Conservation (phyloP, 1,140 invertebrate species). For the Anastatus disparis region DNA sequence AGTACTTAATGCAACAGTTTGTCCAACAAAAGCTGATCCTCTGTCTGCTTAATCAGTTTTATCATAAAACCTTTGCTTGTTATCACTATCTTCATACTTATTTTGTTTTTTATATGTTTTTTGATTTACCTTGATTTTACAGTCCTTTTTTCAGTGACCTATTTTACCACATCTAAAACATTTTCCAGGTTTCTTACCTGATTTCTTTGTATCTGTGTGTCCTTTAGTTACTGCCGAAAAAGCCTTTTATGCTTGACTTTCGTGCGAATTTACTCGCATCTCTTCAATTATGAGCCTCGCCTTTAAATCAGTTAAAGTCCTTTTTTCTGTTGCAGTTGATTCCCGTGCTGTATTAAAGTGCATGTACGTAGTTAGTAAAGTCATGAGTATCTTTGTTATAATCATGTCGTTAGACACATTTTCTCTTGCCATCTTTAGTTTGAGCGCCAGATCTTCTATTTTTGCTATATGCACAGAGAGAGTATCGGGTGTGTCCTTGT, state of each 20-base stretch:
- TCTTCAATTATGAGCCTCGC: not conserved
- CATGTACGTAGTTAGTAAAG: constrained; percentile 44
- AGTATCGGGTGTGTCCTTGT: constrained; percentile 28
- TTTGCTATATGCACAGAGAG: constrained; percentile 51
- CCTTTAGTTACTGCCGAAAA: not conserved
- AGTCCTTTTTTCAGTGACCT: not conserved
- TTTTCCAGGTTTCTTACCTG: too few species aligned
- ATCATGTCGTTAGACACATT: constrained; percentile 45
- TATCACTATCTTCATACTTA: constrained; percentile 19
- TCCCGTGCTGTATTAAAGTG: constrained; percentile 58
- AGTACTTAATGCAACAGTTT: not conserved
- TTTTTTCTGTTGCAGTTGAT: constrained; percentile 40
- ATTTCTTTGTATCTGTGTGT: not conserved
- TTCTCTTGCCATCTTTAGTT: constrained; percentile 44
- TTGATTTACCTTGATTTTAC: not conserved
- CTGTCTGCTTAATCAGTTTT: not conserved
- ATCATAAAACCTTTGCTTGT: not conserved
- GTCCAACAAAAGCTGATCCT: constrained; percentile 16
- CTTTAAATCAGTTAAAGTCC: constrained; percentile 45
- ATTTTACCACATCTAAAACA: too few species aligned
- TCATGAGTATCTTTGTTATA: constrained; percentile 52
- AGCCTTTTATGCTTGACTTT: not conserved
- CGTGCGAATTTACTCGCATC: constrained; percentile 20
- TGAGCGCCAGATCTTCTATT: constrained; percentile 47
- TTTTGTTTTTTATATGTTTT: constrained; percentile 10